phyloP scores from a whole-genome alignment of 2,797 vertebrate genomes.

The Eleutherodactylus coqui region DNA sequence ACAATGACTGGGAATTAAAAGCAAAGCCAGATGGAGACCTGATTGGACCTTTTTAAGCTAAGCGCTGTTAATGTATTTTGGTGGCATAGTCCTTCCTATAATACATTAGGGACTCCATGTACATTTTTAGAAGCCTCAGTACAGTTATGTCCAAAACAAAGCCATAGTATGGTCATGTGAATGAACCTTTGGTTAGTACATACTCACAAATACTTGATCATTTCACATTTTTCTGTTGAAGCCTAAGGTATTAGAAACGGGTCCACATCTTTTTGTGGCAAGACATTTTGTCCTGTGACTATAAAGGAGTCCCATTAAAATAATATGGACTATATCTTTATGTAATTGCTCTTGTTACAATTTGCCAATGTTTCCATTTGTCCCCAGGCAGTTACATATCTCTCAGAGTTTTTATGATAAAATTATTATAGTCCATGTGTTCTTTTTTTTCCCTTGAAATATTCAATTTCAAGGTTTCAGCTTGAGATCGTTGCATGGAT shows the following conservation, averaged over 20 bases:
- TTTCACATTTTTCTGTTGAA: not conserved
- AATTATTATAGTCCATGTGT: not conserved
- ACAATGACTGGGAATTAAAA: too few relatives aligned
- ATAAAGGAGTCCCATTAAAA: not conserved
- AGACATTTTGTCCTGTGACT: not conserved
- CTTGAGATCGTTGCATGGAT: conserved; percentile 24
- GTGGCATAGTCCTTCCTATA: too few relatives aligned
- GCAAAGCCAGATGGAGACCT: too few relatives aligned
- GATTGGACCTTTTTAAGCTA: too few relatives aligned
- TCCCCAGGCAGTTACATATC: conserved; percentile 6
- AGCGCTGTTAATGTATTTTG: too few relatives aligned
- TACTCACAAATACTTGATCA: not conserved
- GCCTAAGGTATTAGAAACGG: not conserved
- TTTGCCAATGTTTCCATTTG: too few relatives aligned
- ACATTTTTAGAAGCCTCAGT: too few relatives aligned
- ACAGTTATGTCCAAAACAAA: too few relatives aligned
- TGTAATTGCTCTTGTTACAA: not conserved
- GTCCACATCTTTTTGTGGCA: not conserved
- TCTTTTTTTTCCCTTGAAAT: not conserved
- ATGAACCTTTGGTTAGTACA: too few relatives aligned
- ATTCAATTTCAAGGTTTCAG: conserved; percentile 23
- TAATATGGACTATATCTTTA: not conserved
- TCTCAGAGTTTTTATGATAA: not conserved
- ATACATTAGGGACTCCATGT: too few relatives aligned
- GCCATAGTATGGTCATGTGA: too few relatives aligned